A percentile compares a stretch with the other conserved stretches of the same genome.
These are phyloP conservation scores for Clarias batrachus DNA, from an alignment of 2,113 vertebrate genomes.

Conservation along the genomic window DNA sequence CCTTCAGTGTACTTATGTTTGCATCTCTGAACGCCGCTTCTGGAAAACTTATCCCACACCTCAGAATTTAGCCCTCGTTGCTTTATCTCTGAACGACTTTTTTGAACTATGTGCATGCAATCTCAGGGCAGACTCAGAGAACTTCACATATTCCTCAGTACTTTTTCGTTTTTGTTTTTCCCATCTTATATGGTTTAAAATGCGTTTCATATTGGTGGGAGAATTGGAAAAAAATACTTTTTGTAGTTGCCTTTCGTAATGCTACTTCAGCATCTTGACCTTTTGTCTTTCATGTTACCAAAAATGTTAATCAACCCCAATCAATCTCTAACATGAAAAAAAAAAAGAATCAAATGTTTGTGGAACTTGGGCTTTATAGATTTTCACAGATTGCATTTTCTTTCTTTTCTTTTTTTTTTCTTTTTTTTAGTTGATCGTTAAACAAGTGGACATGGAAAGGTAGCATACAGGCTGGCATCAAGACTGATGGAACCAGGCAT, in stretches of 20 bases:
- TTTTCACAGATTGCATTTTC: background rate
- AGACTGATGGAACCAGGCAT: constrained; percentile 31
- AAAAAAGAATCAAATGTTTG: background rate
- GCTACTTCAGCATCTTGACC: background rate
- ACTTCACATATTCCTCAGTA: background rate
- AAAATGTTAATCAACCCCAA: constrained; percentile 5
- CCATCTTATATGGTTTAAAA: background rate
- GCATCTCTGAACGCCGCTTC: constrained; percentile 10
- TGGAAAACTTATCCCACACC: background rate
- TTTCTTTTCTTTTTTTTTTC: background rate
- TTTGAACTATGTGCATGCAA: constrained; percentile 41
- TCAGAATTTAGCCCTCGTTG: constrained; percentile 35
- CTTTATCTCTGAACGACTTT: constrained; percentile 44
- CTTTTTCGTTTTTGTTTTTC: too few species aligned
- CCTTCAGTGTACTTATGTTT: constrained; percentile 21
- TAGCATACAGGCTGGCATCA: constrained; percentile 42
- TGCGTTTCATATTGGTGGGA: background rate
- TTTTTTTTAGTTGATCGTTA: background rate
- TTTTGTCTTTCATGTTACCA: background rate
- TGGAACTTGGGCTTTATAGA: background rate
- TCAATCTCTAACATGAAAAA: background rate
- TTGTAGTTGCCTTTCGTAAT: background rate
- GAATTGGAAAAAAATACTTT: background rate
- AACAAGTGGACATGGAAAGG: constrained; percentile 33
- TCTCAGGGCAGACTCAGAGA: constrained; percentile 53